Percentiles rank a stretch among this genome's conserved stretches.
phyloP scores from a whole-genome alignment of 2,113 vertebrate genomes.

The Hyperoodon ampullatus region DNA sequence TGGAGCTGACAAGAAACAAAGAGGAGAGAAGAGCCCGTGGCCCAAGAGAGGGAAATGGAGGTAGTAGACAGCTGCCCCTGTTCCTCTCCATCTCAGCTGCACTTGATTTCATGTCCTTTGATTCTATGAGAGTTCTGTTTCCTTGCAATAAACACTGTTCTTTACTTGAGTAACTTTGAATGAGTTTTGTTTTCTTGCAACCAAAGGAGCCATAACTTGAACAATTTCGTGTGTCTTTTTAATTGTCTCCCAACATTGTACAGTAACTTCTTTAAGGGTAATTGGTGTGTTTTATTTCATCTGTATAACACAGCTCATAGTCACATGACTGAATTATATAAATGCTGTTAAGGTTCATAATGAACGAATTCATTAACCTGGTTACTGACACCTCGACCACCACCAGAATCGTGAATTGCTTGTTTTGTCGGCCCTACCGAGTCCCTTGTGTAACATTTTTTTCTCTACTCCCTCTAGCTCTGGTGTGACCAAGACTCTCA shows the following conservation, averaged over 20 bases:
- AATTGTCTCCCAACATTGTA: background rate
- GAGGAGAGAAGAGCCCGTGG: background rate
- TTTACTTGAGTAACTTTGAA: conserved; percentile 51
- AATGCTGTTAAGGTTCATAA: background rate
- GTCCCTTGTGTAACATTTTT: background rate
- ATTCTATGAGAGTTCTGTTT: background rate
- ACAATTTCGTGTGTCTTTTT: conserved; percentile 19
- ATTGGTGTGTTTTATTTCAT: background rate
- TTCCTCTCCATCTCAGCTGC: background rate
- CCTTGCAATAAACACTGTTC: conserved; percentile 5
- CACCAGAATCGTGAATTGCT: background rate
- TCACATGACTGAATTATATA: background rate
- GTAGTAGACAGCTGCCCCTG: background rate
- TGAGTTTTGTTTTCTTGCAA: conserved; percentile 49
- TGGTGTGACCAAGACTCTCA: background rate
- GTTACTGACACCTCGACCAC: background rate
- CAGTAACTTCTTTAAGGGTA: conserved; percentile 29
- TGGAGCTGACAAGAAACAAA: background rate
- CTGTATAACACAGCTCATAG: background rate
- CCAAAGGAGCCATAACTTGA: conserved; percentile 46
- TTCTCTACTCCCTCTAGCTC: background rate
- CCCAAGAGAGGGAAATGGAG: background rate
- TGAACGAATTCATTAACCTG: background rate
- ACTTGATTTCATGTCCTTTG: conserved; percentile 15
- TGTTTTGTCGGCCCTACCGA: background rate